Base-by-base conservation (phyloP, 2,797 vertebrate genomes). In the Oreochromis mossambicus region DNA sequence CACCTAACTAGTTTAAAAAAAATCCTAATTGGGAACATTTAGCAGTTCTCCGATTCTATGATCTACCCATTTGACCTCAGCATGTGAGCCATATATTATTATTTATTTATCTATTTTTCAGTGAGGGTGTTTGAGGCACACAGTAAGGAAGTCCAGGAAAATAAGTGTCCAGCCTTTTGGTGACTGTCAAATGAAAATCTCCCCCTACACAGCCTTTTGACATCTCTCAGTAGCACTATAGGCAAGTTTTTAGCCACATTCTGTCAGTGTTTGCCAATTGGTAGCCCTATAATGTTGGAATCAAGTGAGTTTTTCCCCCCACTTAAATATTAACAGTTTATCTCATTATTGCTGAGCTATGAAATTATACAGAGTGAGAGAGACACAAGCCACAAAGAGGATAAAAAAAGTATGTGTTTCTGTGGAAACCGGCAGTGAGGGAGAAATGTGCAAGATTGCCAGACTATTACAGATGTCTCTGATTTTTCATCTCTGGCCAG, bases 231-330 rank as follows among this genome's bases (percentile, higher is more conserved):
- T 87, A 79, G 78, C 26, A 89, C 92, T 88, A 82, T 80, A 81
- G 87, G 90, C 76, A 89, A 89, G 77, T 87, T 81, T 87, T 85
- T 85, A 87, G 83, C 90, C 91, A 91, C 91, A 90, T 88, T 94
- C 84, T 92, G 86, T 94, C 89, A 78, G 17, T 10, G n/a, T 89
- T 90, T 88, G 84, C 83, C 84, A 86, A 86, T 92, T 93, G 87
- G 90, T 91, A 81, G 88, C 70, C 87, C 80, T 86, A 77, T 87
- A 85, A 85, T 85, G 79, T 78, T 86, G 82, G 79, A 87, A 75
- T 84, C 77, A 80, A 87, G 61, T 73, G 46, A 12, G 4, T 17
- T 10, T 61, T 36, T 1, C 38, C 12, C 58, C 21, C 38, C 21
- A 12, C 51, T 52, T 41, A 83, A 86, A 78, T 58, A 68, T 68